Evolutionary conservation across 1,140 invertebrate genomes (phyloP).

Genomic region (Drosophila ananassae): DNA sequence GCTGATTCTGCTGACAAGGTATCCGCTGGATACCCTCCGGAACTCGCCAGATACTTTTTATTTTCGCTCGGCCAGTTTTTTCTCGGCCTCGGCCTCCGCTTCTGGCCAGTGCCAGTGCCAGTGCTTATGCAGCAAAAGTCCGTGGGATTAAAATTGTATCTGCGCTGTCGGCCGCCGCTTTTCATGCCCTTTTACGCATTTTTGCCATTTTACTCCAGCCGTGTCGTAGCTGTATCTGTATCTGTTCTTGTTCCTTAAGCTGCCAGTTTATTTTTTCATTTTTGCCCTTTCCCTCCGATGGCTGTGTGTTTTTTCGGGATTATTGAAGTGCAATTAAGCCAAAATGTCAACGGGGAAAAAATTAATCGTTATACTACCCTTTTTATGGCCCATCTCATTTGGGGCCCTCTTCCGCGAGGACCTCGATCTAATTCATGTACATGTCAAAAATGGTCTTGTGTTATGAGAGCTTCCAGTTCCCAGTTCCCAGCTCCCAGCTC

Average conservation of each 20-base stretch:
- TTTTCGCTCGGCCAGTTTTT: constrained; percentile 12
- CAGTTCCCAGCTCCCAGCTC: not conserved
- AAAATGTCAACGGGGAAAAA: constrained; percentile 83
- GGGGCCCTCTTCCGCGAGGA: constrained; percentile 13
- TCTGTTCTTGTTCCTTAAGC: constrained; percentile 47
- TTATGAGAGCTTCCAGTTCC: constrained; percentile 41
- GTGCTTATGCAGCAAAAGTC: constrained; percentile 82
- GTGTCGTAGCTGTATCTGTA: constrained; percentile 12
- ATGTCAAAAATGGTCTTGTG: constrained; percentile 71
- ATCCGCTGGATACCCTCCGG: constrained; percentile 24
- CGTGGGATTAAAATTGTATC: constrained; percentile 81
- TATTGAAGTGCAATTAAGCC: constrained; percentile 84
- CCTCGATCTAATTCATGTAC: constrained; percentile 78
- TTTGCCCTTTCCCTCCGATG: constrained; percentile 8
- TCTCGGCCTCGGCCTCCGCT: no score
- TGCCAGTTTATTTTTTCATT: constrained; percentile 14
- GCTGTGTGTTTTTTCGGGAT: constrained; percentile 74
- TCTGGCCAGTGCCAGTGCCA: not conserved
- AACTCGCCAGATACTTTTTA: constrained; percentile 30
- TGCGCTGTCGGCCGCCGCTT: constrained; percentile 71
- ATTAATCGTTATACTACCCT: constrained; percentile 82
- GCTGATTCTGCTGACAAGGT: constrained; percentile 68
- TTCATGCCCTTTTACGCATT: constrained; percentile 83
- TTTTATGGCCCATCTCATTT: constrained; percentile 78
- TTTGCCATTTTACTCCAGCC: constrained; percentile 68